phyloP scores from a whole-genome alignment of 2,113 vertebrate species.

The Callaeas wilsoni region DNA sequence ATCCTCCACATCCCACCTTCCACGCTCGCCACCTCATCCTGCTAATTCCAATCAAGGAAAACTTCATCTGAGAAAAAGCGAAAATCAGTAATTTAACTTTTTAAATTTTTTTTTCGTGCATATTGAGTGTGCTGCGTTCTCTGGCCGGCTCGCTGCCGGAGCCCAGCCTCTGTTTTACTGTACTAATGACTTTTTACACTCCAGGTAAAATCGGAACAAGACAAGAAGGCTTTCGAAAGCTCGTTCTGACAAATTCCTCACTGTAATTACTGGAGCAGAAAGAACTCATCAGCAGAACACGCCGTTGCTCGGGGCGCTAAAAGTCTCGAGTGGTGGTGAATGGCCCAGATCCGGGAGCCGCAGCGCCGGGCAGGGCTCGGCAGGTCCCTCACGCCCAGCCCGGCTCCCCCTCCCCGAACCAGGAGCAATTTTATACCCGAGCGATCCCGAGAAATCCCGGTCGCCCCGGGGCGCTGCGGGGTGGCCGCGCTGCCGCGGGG shows the following conservation, averaged over 20 bases:
- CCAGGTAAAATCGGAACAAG: slow-evolving; percentile 62
- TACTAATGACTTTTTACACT: slow-evolving; percentile 58
- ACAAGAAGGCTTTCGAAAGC: slow-evolving; percentile 42
- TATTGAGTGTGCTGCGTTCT: neutral
- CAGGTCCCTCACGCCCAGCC: neutral
- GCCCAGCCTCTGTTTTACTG: neutral
- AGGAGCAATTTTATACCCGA: neutral
- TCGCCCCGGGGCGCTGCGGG: accelerated
- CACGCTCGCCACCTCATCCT: neutral
- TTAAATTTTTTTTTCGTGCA: neutral
- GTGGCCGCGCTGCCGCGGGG: too few relatives aligned
- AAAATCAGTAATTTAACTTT: neutral
- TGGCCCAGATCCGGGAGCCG: slow-evolving; percentile 50
- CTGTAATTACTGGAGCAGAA: slow-evolving; percentile 68
- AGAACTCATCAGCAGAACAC: slow-evolving; percentile 58
- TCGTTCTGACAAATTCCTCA: slow-evolving; percentile 60
- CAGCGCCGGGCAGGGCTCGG: neutral
- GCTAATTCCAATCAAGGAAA: neutral
- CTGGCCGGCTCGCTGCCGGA: neutral
- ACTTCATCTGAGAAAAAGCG: neutral
- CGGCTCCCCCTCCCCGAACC: neutral
- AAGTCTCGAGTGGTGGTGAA: slow-evolving; percentile 51
- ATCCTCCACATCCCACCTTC: neutral
- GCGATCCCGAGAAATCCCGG: neutral
- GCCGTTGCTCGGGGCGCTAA: slow-evolving; percentile 40